Percentiles rank a stretch among this genome's conserved stretches.
phyloP scores from a whole-genome alignment of 2,888 invertebrate species.

The Callimorpha dominula region DNA sequence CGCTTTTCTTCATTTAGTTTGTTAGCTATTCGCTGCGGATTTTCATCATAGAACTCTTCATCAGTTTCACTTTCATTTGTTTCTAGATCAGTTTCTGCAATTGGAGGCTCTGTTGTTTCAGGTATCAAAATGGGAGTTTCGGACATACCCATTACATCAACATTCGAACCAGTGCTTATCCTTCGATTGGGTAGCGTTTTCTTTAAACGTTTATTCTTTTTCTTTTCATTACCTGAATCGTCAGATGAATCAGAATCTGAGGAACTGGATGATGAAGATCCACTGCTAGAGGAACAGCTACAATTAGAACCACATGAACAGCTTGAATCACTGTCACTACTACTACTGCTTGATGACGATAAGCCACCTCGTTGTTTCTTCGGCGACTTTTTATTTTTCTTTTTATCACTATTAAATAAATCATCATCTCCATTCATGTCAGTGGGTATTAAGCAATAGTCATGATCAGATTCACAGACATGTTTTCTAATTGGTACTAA shows the following conservation, averaged over 20 bases:
- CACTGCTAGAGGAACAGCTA: constrained; percentile 92
- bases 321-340: constrained; percentile 91
- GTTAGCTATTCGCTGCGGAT: constrained; percentile 91
- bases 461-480: constrained; percentile 90
- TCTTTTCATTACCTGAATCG: constrained; percentile 75
- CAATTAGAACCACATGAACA: constrained; percentile 95
- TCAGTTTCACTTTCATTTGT: constrained; percentile 95
- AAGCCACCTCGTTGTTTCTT: constrained; percentile 82
- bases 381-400: constrained; percentile 83
- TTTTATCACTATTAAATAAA: constrained; percentile 71
- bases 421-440: constrained; percentile 82
- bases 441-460: constrained; percentile 89
- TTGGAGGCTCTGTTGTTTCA: constrained; percentile 86
- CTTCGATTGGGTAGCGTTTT: constrained; percentile 73
- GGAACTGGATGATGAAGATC: constrained; percentile 89
- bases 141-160: constrained; percentile 84
- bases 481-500: constrained; percentile 84
- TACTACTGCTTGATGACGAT: constrained; percentile 92
- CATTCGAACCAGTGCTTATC: constrained; percentile 82
- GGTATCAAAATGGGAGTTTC: constrained; percentile 80
- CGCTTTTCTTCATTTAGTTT: constrained; percentile 92
- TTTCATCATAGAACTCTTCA: constrained; percentile 95
- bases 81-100: constrained; percentile 94
- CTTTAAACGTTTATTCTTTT: constrained; percentile 67
- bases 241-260: constrained; percentile 83